Base-by-base conservation (phyloP, 2,888 invertebrate genomes). In the Diarsia dahlii region DNA sequence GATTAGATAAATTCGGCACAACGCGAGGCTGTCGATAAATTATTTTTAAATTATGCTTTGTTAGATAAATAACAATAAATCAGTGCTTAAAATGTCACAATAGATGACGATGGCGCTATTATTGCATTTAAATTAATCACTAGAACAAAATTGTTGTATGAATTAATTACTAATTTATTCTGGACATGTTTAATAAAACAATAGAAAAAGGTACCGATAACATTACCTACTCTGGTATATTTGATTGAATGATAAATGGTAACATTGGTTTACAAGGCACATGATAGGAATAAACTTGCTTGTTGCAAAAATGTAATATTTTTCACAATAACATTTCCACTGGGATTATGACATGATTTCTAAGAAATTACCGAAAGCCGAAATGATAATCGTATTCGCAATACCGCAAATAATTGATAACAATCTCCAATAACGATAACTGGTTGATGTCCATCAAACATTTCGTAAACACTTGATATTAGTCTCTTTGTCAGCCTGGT, bases 1-100 rank as follows among this genome's bases (percentile, higher is more conserved):
- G 60, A 85, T 73, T 52, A 54, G 34, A 63, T 68, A 56, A 54
- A 70, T 82, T 80, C 67, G 74, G 79, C 69, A 71, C 75, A 86
- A 77, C 72, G 58, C 60, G 58, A 76, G 48, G 64, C 66, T 72
- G 46, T 65, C 71, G 65, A 60, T 60, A 34, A 34, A 74, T 74
- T 80, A 64, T 63, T 69, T 52, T 63, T 48, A 46, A 12, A 48
- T 46, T 46, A 71, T 18, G 63, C 64, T 69, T 71, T 71, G 76
- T 66, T 73, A 70, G 46, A 15, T 60, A 56, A 1, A 8, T 20
- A 67, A 12, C 58, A 56, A 78, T 85, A 71, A 56, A 70, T 72
- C 63, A 62, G 39, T 74, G 18, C 68, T 56, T 63, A 58, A 34
- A 15, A 60, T 78, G 74, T 72, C 56, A 72, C 74, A 72, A 82